Percentiles rank a stretch among this genome's conserved stretches.
Evolutionary conservation across 2,113 vertebrate genomes (phyloP).

Genomic region (Capra hircus): DNA sequence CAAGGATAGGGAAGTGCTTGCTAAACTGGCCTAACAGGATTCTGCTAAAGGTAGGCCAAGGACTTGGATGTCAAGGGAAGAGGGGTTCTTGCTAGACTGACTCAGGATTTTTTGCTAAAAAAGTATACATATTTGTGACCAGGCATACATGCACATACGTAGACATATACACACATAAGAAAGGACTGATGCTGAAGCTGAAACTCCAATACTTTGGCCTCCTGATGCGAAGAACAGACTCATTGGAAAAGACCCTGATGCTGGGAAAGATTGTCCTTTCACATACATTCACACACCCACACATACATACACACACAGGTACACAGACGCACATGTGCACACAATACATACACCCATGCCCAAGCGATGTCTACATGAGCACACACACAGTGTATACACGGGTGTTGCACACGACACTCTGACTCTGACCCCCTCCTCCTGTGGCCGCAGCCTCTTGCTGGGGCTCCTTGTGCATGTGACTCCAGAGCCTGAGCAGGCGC

Average conservation of each 20-base stretch:
- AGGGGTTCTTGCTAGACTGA: not conserved
- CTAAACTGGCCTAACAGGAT: not conserved
- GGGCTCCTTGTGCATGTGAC: not conserved
- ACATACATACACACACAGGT: not conserved
- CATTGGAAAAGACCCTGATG: too few relatives aligned
- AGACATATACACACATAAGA: not conserved
- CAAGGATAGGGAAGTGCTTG: not conserved
- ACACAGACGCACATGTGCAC: too few relatives aligned
- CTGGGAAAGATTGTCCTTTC: too few relatives aligned
- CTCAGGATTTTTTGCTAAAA: not conserved
- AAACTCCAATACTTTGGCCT: too few relatives aligned
- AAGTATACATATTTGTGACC: not conserved
- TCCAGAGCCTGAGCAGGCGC: accelerated
- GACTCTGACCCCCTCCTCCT: not conserved
- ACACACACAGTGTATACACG: not conserved
- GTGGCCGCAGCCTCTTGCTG: accelerated
- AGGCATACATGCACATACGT: too few relatives aligned
- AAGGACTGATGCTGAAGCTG: not conserved
- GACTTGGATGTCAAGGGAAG: not conserved
- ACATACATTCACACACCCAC: not conserved
- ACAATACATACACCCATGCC: too few relatives aligned
- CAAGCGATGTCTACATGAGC: not conserved
- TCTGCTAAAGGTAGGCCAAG: not conserved
- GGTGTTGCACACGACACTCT: not conserved
- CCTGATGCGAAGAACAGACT: too few relatives aligned